phyloP scores from a whole-genome alignment of 2,113 vertebrate species.

The Campylomormyrus numenius region DNA sequence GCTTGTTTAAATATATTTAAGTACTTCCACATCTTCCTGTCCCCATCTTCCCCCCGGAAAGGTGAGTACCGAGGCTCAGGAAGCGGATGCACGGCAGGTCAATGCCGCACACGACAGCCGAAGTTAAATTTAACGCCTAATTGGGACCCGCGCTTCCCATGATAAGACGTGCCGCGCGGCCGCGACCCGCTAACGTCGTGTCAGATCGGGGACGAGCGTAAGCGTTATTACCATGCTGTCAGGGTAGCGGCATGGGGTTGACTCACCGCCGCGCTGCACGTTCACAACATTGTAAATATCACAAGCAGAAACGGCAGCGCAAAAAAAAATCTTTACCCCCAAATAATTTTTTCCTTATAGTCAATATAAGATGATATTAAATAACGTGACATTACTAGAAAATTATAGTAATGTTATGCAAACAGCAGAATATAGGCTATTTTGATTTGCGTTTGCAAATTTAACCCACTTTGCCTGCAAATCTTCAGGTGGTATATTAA shows the following conservation, averaged over 20 bases:
- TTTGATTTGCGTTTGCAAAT: not conserved
- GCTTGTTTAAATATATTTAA: not conserved
- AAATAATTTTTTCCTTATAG: not conserved
- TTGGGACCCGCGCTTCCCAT: not conserved
- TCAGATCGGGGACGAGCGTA: not conserved
- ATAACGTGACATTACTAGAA: not conserved
- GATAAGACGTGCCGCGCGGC: not conserved
- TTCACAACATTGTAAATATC: not conserved
- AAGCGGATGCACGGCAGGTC: not conserved
- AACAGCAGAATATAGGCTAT: not conserved
- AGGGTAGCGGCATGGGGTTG: not conserved
- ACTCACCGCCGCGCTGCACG: not conserved
- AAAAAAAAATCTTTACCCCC: not conserved
- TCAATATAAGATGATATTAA: not conserved
- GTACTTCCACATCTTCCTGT: not conserved
- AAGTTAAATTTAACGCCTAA: not conserved
- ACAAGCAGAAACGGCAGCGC: not conserved
- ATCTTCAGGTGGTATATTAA: not conserved
- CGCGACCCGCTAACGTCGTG: not conserved
- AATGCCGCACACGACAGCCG: not conserved
- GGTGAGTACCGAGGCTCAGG: not conserved
- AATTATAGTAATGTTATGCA: not conserved
- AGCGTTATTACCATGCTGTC: not conserved
- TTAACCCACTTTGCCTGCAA: not conserved
- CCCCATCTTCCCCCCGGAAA: not conserved